Percentiles rank a stretch among this genome's conserved stretches.
phyloP scores from a whole-genome alignment of 2,888 invertebrate species.

The Hemaris fuciformis region DNA sequence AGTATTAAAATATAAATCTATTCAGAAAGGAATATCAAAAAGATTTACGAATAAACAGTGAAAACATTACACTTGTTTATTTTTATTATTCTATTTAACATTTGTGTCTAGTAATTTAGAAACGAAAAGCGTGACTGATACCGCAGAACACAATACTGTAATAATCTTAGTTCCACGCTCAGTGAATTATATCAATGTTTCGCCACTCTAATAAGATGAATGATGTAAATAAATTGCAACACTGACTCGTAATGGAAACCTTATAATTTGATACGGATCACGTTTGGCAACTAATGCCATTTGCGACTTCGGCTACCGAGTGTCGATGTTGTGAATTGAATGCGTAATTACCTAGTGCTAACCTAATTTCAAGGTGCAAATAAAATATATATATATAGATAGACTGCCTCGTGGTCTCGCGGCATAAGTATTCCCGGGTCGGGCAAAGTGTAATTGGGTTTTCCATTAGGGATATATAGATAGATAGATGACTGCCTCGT shows the following conservation, averaged over 20 bases:
- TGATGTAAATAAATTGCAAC: conserved; percentile 21
- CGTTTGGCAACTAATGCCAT: not conserved
- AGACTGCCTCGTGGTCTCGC: no score
- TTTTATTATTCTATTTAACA: no score
- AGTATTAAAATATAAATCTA: no score
- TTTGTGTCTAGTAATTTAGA: not conserved
- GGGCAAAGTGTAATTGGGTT: no score
- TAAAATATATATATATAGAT: no score
- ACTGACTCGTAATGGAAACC: conserved; percentile 21
- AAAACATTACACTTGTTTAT: no score
- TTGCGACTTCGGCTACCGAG: not conserved
- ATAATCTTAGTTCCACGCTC: not conserved
- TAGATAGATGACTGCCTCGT: no score
- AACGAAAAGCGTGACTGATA: not conserved
- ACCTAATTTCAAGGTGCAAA: not conserved
- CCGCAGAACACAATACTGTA: not conserved
- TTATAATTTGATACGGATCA: conserved; percentile 23
- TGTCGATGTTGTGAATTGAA: not conserved
- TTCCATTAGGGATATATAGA: no score
- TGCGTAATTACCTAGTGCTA: not conserved
- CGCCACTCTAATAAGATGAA: not conserved
- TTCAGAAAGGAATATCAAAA: no score
- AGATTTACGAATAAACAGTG: no score
- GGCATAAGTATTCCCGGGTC: no score
- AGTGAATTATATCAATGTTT: not conserved